Base-by-base conservation (phyloP, 2,113 vertebrate species). In the Probosciger aterrimus region DNA sequence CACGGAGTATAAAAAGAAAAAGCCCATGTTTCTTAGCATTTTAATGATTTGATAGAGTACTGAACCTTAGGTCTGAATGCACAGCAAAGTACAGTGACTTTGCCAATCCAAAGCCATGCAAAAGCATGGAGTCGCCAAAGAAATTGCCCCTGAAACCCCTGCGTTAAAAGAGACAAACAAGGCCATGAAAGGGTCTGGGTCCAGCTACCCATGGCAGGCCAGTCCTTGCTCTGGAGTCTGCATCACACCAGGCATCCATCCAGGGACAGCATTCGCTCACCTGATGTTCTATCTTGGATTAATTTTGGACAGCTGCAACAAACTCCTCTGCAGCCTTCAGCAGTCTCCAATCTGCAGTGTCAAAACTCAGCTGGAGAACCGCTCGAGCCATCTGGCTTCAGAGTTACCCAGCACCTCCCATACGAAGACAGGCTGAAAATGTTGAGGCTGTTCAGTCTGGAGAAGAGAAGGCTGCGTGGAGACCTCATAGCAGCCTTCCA, bases 21-120 rank as follows among this genome's bases (percentile, higher is more conserved):
- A 82, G 10, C 4, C 31, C 27, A 10, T 0, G 3, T 71, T 91
- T 83, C 39, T 46, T 44, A 43, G 79, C 50, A 75, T 50, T 92
- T 73, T 71, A 78, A 49, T 2, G 4, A 13, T 22, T 69, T 82
- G 49, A 24, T 14, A 37, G 39, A 69, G 28, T 22, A 11, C 44
- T 86, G 64, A 89, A 84, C 37, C 47, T 79, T 7, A 18, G 83
- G 27, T 39, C 44, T 57, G 63, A 79, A 69, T 1, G 6, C 63
- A 37, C 13, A 73, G 59, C 76, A 24, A 74, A 46, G 59, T n/a
- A 31, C 2, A 2, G 33, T 31, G 41, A 33, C 44, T 92, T 57
- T 39, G 31, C 8, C 11, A 73, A 12, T 63, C 30, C 1, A 2
- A 79, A 28, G 11, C 16, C 70, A 73, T 0, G 0, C 0, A 0